Evolutionary conservation across 2,888 invertebrate genomes (phyloP).

Genomic region (Drosophila mimetica): DNA sequence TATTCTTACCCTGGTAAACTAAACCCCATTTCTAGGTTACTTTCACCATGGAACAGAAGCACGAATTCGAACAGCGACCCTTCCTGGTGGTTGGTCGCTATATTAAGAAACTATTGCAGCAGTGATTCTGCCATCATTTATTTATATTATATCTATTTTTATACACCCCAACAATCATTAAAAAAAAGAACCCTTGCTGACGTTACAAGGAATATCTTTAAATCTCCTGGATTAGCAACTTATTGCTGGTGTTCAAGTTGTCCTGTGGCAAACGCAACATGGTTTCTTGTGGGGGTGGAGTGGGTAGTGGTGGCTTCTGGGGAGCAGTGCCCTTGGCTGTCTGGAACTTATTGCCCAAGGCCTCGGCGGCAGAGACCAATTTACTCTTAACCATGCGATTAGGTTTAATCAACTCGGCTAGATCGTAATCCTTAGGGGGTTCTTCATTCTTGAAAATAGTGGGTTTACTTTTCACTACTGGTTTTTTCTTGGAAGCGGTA

Average conservation of each 20-base stretch:
- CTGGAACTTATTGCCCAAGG: conserved; percentile 55
- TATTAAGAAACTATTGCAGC: conserved; percentile 84
- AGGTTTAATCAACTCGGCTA: conserved; percentile 82
- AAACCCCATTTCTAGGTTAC: conserved; percentile 51
- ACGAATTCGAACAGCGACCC: conserved; percentile 88
- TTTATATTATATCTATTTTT: neutral
- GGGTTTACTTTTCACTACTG: neutral
- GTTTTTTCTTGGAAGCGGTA: neutral
- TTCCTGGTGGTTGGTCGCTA: conserved; percentile 88
- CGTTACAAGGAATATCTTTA: neutral
- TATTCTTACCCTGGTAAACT: neutral
- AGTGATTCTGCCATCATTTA: neutral
- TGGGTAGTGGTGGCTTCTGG: conserved; percentile 7
- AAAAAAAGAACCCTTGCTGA: conserved; percentile 16
- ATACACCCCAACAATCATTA: neutral
- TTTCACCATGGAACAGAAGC: conserved; percentile 86
- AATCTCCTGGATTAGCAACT: conserved; percentile 57
- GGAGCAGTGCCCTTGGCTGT: conserved; percentile 4
- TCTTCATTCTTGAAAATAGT: conserved; percentile 5
- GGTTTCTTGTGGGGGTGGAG: conserved; percentile 19
- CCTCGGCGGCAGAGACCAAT: conserved; percentile 77
- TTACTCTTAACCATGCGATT: conserved; percentile 81
- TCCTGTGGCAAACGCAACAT: conserved; percentile 49
- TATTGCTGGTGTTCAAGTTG: conserved; percentile 45
- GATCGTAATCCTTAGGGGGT: conserved; percentile 73